Evolutionary conservation across 2,888 invertebrate genomes (phyloP).

Genomic region (Bellardia bayeri): DNA sequence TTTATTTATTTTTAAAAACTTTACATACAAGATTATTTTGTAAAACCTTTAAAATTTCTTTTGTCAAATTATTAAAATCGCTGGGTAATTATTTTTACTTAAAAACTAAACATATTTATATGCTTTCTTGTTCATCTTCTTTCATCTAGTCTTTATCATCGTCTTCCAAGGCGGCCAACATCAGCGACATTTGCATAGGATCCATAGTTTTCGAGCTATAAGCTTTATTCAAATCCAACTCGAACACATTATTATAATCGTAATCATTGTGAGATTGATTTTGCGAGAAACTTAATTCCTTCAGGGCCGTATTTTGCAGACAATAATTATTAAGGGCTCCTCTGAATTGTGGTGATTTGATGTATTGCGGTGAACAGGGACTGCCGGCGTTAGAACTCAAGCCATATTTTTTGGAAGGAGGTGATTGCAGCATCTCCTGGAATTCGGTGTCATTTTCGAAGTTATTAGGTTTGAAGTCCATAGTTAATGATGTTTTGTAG

Average conservation of each 20-base stretch:
- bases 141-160: not conserved
- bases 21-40: slow-evolving; percentile 1
- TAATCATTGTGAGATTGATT: not conserved
- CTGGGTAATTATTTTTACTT: not conserved
- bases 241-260: not conserved
- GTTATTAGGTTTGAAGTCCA: slow-evolving; percentile 13
- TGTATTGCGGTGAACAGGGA: not conserved
- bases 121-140: not conserved
- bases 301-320: not conserved
- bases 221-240: slow-evolving; percentile 42
- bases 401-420: not conserved
- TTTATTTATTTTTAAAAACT: not conserved
- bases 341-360: not conserved
- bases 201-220: slow-evolving; percentile 35
- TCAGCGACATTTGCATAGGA: not conserved
- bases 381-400: not conserved
- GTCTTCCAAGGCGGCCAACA: slow-evolving; percentile 39
- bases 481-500: not conserved
- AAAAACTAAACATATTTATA: not conserved
- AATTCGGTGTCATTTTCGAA: slow-evolving; percentile 1
- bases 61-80: not conserved
- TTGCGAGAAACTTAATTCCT: not conserved
- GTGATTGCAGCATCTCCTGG: slow-evolving; percentile 8
- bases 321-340: not conserved
- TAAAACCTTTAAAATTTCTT: slow-evolving; percentile 6